phyloP scores from a whole-genome alignment of 2,888 invertebrate species.

The Phengaris arion region DNA sequence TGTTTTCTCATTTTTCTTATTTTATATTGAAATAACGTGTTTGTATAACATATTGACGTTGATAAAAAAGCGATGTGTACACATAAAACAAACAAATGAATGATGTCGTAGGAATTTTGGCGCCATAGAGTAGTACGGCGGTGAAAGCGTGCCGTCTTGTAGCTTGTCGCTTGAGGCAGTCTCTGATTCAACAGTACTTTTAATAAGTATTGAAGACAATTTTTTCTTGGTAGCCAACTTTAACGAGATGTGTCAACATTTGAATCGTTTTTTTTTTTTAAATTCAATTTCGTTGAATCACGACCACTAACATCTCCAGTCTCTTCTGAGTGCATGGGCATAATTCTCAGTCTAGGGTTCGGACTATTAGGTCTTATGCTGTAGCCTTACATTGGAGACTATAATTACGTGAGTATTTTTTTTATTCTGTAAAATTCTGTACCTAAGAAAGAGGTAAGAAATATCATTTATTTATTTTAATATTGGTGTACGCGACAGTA shows the following conservation, averaged over 20 bases:
- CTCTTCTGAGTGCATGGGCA: too few relatives aligned
- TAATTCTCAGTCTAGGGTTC: too few relatives aligned
- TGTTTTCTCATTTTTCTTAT: background rate
- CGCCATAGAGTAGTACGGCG: constrained; percentile 55
- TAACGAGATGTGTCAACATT: constrained; percentile 13
- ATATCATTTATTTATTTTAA: too few relatives aligned
- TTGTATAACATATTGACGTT: constrained; percentile 2
- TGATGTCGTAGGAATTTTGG: constrained; percentile 66
- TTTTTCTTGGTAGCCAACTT: background rate
- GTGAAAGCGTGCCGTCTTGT: constrained; percentile 58
- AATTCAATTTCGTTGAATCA: background rate
- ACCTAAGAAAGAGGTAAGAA: too few relatives aligned
- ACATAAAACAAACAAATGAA: constrained; percentile 40
- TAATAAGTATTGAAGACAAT: background rate
- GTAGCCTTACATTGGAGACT: too few relatives aligned
- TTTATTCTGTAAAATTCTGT: too few relatives aligned
- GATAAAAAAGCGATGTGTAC: constrained; percentile 11
- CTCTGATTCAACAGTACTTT: background rate
- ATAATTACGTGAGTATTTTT: too few relatives aligned
- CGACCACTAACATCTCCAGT: too few relatives aligned
- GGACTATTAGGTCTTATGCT: too few relatives aligned
- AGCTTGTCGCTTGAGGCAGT: constrained; percentile 50
- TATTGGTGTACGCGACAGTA: background rate
- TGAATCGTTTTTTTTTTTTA: too few relatives aligned
- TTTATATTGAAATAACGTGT: background rate